Evolutionary conservation across 2,888 invertebrate genomes (phyloP), one percentile per base, ranked within the genome.

Genomic region (Capitulum mitella): DNA sequence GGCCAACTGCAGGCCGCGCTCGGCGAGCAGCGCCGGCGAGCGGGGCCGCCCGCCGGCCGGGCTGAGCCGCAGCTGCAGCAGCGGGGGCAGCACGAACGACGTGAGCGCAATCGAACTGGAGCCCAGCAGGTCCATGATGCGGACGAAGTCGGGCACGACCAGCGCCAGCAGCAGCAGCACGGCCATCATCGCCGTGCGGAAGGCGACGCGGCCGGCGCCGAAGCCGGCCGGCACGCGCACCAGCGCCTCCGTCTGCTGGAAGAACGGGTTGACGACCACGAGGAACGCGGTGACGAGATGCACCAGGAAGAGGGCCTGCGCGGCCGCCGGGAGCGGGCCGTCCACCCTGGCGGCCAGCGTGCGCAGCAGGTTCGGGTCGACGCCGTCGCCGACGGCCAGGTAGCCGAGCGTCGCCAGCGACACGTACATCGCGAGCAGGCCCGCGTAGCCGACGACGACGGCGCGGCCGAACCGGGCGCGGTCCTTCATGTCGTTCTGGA

Each of bases 181-280:
- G 1, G 10, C 32, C 61, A 61, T 61, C 32, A 61, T 8, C 2
- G 10, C 32, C 5, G 61, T 61, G n/a, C 61, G 61, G 32, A 61
- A 61, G 10, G 32, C 32, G 10, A 61, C 16, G 16, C 61, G 29
- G 14, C 29, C 5, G 1, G 32, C 1, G 61, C 32, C 19, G 29
- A 58, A 58, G 3, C 32, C 32, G 32, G 32, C n/a, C 10, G 61
- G 32, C n/a, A 61, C n/a, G 32, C 14, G 32, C 1, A 26, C 32
- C 32, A 61, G 10, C 61, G 29, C 89, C 84, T 92, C 92, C 79
- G 91, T 83, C 83, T 91, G 90, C 85, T 92, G 91, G 83, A 89
- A 90, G 64, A 91, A 89, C 0, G 92, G 92, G 86, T 92, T 92
- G 82, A 91, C 88, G 81, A 91, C 88, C 82, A 92, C 91, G 81